phyloP scores from a whole-genome alignment of 2,888 invertebrate genomes.

The Apodemia duryi region DNA sequence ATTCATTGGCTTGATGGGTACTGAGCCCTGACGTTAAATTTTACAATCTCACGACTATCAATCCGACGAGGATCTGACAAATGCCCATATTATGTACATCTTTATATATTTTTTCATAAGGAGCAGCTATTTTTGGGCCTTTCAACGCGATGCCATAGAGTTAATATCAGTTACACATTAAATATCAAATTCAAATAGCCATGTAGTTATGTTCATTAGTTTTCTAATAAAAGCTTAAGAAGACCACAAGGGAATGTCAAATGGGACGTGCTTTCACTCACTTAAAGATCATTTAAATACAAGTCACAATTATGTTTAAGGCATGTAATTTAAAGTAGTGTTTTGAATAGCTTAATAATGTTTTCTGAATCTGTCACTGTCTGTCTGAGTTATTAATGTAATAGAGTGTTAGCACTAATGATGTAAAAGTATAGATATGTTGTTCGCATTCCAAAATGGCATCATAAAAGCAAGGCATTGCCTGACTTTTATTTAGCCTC shows the following conservation, averaged over 20 bases:
- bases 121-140: neutral
- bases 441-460: no score
- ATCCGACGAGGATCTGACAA: neutral
- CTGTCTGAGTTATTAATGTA: conserved; percentile 58
- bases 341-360: conserved; percentile 42
- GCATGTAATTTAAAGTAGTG: conserved; percentile 45
- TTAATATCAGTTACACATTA: neutral
- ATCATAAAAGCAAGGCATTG: no score
- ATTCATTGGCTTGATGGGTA: no score
- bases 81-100: neutral
- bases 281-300: conserved; percentile 41
- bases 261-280: conserved; percentile 64
- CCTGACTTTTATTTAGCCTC: no score
- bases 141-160: neutral
- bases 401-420: no score
- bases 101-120: neutral
- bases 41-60: neutral
- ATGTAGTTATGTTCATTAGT: conserved; percentile 53
- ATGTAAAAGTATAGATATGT: no score
- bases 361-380: conserved; percentile 54
- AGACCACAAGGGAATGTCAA: conserved; percentile 59
- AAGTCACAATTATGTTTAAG: conserved; percentile 45
- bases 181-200: conserved; percentile 35
- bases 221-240: conserved; percentile 57
- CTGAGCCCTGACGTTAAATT: no score